Evolutionary conservation across 2,888 invertebrate species (phyloP).

Genomic region (Lycocerus yunnanus): DNA sequence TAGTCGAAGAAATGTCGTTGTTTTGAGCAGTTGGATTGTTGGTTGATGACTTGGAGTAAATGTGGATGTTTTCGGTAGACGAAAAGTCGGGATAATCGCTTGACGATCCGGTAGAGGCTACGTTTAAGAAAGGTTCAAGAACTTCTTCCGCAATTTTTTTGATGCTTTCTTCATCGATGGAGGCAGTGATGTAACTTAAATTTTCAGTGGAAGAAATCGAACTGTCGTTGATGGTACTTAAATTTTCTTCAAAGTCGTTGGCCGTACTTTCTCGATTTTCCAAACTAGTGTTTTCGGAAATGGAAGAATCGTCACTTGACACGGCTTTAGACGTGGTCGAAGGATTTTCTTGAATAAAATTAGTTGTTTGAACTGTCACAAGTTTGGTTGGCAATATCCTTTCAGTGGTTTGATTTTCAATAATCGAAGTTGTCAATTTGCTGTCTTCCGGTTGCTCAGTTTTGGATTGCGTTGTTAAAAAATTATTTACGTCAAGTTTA

Average conservation of each 20-base stretch:
- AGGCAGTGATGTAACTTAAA: not conserved
- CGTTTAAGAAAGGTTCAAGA: constrained; percentile 7
- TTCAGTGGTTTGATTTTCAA: not conserved
- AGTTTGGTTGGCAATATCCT: too few species aligned
- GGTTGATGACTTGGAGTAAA: not conserved
- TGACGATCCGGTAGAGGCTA: not conserved
- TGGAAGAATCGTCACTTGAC: not conserved
- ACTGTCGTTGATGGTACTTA: not conserved
- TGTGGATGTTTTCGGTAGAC: constrained; percentile 13
- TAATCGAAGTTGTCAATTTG: not conserved
- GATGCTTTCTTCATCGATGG: not conserved
- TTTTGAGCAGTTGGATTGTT: not conserved
- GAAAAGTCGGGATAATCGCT: constrained; percentile 14
- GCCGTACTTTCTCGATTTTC: not conserved
- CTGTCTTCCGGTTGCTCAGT: not conserved
- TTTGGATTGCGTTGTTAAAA: constrained; percentile 1
- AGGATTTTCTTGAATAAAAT: not conserved
- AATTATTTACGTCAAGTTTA: constrained; percentile 12
- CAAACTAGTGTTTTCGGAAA: not conserved
- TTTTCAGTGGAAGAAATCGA: not conserved
- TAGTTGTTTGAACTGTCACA: not conserved
- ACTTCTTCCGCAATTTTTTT: not conserved
- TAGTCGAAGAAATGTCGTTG: not conserved
- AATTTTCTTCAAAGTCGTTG: not conserved
- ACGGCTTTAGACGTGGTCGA: not conserved